These are phyloP conservation scores for Hyles vespertilio DNA, from an alignment of 1,140 invertebrate species.

Conservation along the genomic window DNA sequence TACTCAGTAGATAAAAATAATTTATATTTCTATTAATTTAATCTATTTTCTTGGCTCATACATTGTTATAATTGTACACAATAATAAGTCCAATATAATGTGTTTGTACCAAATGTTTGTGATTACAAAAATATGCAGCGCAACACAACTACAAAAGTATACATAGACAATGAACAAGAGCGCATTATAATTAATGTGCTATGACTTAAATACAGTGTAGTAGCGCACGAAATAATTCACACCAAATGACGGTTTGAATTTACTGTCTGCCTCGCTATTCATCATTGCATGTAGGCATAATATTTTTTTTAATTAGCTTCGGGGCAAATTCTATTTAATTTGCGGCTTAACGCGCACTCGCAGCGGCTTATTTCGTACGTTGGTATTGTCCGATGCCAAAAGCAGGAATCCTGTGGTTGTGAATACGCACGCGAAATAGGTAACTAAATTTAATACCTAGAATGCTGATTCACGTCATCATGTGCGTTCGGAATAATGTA, in stretches of 20 bases:
- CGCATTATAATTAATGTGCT: no score
- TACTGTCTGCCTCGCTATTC: slow-evolving; percentile 25
- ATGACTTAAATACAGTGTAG: no score
- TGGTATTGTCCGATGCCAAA: slow-evolving; percentile 62
- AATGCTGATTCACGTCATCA: slow-evolving; percentile 52
- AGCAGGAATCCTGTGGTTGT: slow-evolving; percentile 58
- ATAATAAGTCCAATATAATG: no score
- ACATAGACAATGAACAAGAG: no score
- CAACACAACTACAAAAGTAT: no score
- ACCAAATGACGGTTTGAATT: slow-evolving; percentile 5
- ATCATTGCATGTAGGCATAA: slow-evolving; percentile 15
- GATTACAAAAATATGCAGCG: no score
- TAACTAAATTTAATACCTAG: slow-evolving; percentile 42
- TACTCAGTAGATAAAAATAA: no score
- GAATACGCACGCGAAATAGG: slow-evolving; percentile 42
- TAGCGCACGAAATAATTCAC: neutral
- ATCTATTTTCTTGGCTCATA: no score
- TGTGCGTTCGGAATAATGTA: slow-evolving; percentile 43
- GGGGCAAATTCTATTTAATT: slow-evolving; percentile 64
- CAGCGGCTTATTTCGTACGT: slow-evolving; percentile 46
- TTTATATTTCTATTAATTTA: no score
- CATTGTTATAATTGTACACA: no score
- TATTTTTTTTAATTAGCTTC: slow-evolving; percentile 58
- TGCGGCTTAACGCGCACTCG: slow-evolving; percentile 44
- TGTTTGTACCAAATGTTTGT: no score